Conservation (phyloP, 2,888 invertebrate species). For the Diadegma fenestrale region DNA sequence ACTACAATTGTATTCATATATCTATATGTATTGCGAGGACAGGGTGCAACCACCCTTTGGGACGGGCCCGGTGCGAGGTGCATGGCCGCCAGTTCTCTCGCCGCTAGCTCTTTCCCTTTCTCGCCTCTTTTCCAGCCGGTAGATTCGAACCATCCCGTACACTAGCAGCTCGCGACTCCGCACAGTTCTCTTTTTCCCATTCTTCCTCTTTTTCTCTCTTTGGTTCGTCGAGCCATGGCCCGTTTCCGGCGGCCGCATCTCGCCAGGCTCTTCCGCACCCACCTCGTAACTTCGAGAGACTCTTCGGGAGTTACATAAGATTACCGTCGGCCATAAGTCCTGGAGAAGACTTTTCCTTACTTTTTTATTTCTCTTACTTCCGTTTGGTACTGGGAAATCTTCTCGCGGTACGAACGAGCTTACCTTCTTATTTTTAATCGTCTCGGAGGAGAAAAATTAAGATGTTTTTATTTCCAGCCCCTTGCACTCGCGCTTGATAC, state of each 20-base stretch:
- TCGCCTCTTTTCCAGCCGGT: not conserved
- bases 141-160: constrained; percentile 66
- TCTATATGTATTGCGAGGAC: constrained; percentile 37
- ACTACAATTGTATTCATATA: not conserved
- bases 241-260: constrained; percentile 47
- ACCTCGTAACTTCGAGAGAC: constrained; percentile 70
- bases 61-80: constrained; percentile 64
- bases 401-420: constrained; percentile 6
- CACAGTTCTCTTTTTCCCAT: constrained; percentile 29
- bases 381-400: constrained; percentile 33
- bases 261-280: constrained; percentile 50
- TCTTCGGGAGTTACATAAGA: constrained; percentile 63
- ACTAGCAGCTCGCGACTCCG: constrained; percentile 68
- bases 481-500: not conserved
- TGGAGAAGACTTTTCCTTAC: constrained; percentile 41
- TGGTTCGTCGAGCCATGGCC: constrained; percentile 29
- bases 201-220: constrained; percentile 30
- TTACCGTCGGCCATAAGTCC: constrained; percentile 66
- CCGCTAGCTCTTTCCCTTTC: constrained; percentile 45
- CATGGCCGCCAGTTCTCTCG: constrained; percentile 62
- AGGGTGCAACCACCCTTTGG: constrained; percentile 61
- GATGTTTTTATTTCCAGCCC: constrained; percentile 9
- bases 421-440: not conserved
- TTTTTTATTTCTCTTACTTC: constrained; percentile 22
- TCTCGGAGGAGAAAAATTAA: constrained; percentile 26